phyloP scores from a whole-genome alignment of 2,888 invertebrate genomes.

The Myathropa florea region DNA sequence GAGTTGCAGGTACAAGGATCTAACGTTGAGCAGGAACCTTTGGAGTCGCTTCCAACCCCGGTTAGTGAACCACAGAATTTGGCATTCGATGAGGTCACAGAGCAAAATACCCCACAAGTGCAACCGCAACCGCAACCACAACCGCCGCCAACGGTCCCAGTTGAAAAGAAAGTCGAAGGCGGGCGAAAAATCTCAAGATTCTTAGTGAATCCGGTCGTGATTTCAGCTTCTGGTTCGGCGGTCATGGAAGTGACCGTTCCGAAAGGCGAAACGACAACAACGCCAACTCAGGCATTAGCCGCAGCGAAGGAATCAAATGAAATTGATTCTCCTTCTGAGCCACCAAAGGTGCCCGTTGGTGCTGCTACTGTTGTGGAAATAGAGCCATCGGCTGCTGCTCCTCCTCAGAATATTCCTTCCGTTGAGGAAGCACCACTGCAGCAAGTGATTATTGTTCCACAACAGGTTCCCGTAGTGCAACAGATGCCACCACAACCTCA shows the following conservation, averaged over 20 bases:
- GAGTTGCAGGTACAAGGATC: conserved; percentile 23
- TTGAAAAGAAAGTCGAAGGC: conserved; percentile 81
- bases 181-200: conserved; percentile 90
- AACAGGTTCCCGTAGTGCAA: neutral
- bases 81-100: neutral
- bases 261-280: conserved; percentile 62
- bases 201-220: conserved; percentile 89
- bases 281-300: neutral
- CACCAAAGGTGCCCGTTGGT: neutral
- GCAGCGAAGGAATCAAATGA: conserved; percentile 17
- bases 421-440: neutral
- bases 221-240: conserved; percentile 77
- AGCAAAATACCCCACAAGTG: conserved; percentile 35
- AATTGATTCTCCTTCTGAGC: conserved; percentile 1
- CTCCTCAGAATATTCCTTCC: neutral
- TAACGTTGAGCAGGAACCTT: neutral
- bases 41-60: conserved; percentile 1
- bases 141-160: neutral
- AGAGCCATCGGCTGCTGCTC: neutral
- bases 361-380: neutral
- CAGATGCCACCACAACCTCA: conserved; percentile 12
- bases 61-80: neutral
- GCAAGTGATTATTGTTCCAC: conserved; percentile 9
- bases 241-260: conserved; percentile 68
- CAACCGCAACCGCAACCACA: too few relatives aligned